Evolutionary conservation across 92 coral and sea anemone genomes (phyloP), one percentile per base, ranked within the genome.

Genomic region (Zoanthus sansibaricus): DNA sequence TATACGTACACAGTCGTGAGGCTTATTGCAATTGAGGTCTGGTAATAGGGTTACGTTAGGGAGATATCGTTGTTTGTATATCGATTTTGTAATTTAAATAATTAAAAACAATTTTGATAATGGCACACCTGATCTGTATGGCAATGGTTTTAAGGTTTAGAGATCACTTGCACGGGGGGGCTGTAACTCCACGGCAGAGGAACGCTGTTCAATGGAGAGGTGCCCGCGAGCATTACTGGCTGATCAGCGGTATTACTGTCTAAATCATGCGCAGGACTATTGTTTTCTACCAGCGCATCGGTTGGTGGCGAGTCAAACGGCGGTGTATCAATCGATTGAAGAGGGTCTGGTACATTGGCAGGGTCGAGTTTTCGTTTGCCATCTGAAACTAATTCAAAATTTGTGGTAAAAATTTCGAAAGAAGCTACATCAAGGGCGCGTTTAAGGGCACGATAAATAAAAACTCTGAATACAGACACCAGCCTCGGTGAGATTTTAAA

Each of bases 201-300:
- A 9, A 94, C 94, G 54, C 98, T 94, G 95, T 94, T 94, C 76
- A 94, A 87, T 31, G 98, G 98, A 56, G 98, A 94, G 1, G 98
- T 94, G 76, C 98, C 98, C n/a, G 98, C 94, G 31, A 94, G 95
- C 89, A 93, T 93, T 82, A 94, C 82, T 17, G 92, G 94, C 74
- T 88, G 95, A 83, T 89, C 91, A 83, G 92, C 71, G 49, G 96
- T 62, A 79, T 91, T 92, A 79, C 84, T 93, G 82, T 90, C 91
- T 56, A 91, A 87, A 18, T 78, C 93, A 87, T 74, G 80, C 71
- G 90, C 79, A 37, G 88, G 72, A 25, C 79, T 77, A 74, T 87
- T 78, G 69, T 54, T 67, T 69, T 69, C 78, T 51, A 91, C 78
- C 48, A 66, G 88, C 76, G 84, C 59, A 76, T 87, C 79, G 62